Evolutionary conservation across 2,113 vertebrate species (phyloP).

Genomic region (Mandrillus leucophaeus): DNA sequence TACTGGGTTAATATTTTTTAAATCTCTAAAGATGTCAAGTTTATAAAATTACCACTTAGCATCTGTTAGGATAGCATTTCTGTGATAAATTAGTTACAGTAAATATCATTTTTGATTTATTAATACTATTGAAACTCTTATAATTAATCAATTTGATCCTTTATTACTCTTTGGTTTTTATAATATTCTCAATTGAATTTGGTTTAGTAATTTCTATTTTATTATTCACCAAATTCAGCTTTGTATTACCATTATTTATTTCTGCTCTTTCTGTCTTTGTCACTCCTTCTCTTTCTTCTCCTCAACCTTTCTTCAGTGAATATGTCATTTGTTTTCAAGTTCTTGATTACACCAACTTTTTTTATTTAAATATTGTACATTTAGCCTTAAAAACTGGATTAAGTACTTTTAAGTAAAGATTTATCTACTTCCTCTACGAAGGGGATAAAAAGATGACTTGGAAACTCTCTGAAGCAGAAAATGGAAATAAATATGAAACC

Average conservation of each 20-base stretch:
- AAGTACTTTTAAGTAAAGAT: not conserved
- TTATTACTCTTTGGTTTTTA: conserved; percentile 21
- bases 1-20: not conserved
- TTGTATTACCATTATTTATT: not conserved
- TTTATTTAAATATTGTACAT: not conserved
- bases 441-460: not conserved
- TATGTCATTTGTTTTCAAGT: not conserved
- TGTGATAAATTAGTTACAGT: not conserved
- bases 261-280: not conserved
- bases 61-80: conserved; percentile 17
- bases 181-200: not conserved
- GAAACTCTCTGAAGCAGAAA: not conserved
- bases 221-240: not conserved
- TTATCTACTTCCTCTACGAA: not conserved
- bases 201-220: not conserved
- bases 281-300: too few relatives aligned
- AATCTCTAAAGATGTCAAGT: not conserved
- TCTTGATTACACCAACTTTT: not conserved
- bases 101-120: not conserved
- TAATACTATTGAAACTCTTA: not conserved
- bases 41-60: not conserved
- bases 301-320: not conserved
- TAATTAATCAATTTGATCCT: not conserved
- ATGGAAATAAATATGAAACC: not conserved
- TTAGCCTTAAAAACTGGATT: not conserved